A percentile compares a stretch with the other conserved stretches of the same genome.
phyloP scores from a whole-genome alignment of 2,797 vertebrate species.

The Acanthornis magna region DNA sequence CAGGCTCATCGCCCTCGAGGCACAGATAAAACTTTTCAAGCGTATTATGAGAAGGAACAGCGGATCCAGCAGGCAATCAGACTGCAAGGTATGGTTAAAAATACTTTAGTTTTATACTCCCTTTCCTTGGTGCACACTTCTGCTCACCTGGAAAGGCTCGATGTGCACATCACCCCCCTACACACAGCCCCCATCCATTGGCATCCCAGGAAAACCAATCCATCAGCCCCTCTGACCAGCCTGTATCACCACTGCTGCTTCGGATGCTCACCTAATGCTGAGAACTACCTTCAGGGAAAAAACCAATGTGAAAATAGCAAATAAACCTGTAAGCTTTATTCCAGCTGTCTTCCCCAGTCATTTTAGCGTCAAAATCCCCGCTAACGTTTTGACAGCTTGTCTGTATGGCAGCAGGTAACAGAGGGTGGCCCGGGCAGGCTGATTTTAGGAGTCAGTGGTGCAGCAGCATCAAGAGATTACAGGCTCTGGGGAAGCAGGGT shows the following conservation, averaged over 20 bases:
- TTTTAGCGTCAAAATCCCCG: background rate
- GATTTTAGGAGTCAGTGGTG: background rate
- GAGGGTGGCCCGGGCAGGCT: background rate
- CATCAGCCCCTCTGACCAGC: background rate
- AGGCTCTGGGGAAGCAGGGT: background rate
- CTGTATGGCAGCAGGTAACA: background rate
- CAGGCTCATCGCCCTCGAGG: conserved; percentile 64
- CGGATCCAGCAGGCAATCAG: conserved; percentile 65
- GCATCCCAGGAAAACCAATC: background rate
- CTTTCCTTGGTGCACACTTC: background rate
- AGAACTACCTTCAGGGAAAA: background rate
- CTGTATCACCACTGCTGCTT: background rate
- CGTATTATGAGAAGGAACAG: conserved; percentile 72
- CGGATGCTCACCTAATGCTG: background rate
- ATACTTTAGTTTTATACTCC: background rate
- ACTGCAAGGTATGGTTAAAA: conserved; percentile 42
- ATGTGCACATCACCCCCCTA: background rate
- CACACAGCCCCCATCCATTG: background rate
- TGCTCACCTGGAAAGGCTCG: background rate
- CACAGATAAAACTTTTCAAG: conserved; percentile 75
- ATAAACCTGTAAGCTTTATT: conserved; percentile 1
- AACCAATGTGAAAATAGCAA: background rate
- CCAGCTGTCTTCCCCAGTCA: background rate
- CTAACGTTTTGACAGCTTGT: conserved; percentile 33
- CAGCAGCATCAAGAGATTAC: background rate